Evolutionary conservation across 64 coral and sea anemone species (phyloP), one percentile per base, ranked within the genome.

Genomic region (Pachyseris speciosa): DNA sequence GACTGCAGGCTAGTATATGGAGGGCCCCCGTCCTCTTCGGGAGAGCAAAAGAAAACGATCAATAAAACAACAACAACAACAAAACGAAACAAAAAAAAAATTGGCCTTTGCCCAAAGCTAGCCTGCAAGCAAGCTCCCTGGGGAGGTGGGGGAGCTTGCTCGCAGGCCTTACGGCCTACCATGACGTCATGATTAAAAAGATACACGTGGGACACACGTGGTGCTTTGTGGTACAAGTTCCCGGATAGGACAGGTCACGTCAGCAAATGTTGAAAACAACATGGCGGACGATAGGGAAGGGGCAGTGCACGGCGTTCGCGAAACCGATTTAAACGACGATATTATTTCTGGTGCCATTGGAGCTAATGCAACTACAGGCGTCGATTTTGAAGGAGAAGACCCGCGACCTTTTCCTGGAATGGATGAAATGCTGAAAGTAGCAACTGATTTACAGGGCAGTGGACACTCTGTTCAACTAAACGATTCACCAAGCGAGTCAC

Each of bases 361-460:
- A 85, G 93, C 95, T 67, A 97, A 65, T 64, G 92, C 95, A 66
- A 97, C 86, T 28, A 93, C 95, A 34, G 78, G 71, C 39, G 85
- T 97, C 66, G 86, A 93, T 86, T 89, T 94, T 80, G 85, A 72
- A 29, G 95, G 94, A 84, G 91, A 97, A 13, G 86, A 94, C 27
- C 74, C 95, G 16, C 69, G 74, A 33, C 88, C 89, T 72, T 84
- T 97, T 34, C 95, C 95, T 43, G 91, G 76, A 10, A 97, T 97
- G 91, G 95, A 97, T 29, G 95, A 97, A 94, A 97, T 97, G 91
- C 53, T 97, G 8, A 97, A 97, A 61, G 91, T 97, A 44, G 95
- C 95, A 17, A 97, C 95, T 13, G 95, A 97, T 69, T 84, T 97
- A 59, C 95, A 96, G 77, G 80, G 69, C 8, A 71, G 78, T 74